Percentiles rank a stretch among this genome's conserved stretches.
These are phyloP conservation scores for Perognathus longimembris DNA, from an alignment of 2,113 vertebrate species.

Conservation along the genomic window DNA sequence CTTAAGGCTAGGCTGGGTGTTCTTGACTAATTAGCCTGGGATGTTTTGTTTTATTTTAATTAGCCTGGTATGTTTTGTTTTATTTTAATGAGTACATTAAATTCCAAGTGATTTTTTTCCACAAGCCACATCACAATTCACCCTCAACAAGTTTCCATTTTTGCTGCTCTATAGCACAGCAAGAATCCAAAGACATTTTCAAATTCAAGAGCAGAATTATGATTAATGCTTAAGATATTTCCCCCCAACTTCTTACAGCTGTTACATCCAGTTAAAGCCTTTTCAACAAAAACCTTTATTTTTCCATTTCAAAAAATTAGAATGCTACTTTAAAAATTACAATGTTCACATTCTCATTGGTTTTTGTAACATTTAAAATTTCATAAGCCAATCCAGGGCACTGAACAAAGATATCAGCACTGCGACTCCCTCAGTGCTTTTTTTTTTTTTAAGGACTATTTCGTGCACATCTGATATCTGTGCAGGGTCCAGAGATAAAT, in stretches of 20 bases:
- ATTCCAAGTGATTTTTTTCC: conserved; percentile 22
- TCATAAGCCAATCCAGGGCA: not conserved
- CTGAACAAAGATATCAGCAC: not conserved
- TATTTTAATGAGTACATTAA: not conserved
- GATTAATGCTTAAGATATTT: conserved; percentile 41
- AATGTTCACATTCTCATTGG: conserved; percentile 6
- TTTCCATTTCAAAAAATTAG: not conserved
- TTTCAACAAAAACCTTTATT: not conserved
- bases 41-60: too few relatives aligned
- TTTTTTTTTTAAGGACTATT: not conserved
- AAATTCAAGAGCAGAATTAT: conserved; percentile 23
- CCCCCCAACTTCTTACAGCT: not conserved
- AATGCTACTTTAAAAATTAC: not conserved
- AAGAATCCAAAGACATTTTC: conserved; percentile 51
- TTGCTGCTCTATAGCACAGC: conserved; percentile 30
- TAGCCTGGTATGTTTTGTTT: not conserved
- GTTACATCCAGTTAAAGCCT: not conserved
- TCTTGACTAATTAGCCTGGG: not conserved
- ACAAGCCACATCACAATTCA: conserved; percentile 14
- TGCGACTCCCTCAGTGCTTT: not conserved
- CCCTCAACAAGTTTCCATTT: conserved; percentile 5
- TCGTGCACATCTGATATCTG: conserved; percentile 9
- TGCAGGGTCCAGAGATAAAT: conserved; percentile 1
- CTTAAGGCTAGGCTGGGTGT: conserved; percentile 13
- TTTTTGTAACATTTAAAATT: conserved; percentile 33